phyloP scores from a whole-genome alignment of 35 echinoderm and acorn worm species.

The Stichopus chloronotus region DNA sequence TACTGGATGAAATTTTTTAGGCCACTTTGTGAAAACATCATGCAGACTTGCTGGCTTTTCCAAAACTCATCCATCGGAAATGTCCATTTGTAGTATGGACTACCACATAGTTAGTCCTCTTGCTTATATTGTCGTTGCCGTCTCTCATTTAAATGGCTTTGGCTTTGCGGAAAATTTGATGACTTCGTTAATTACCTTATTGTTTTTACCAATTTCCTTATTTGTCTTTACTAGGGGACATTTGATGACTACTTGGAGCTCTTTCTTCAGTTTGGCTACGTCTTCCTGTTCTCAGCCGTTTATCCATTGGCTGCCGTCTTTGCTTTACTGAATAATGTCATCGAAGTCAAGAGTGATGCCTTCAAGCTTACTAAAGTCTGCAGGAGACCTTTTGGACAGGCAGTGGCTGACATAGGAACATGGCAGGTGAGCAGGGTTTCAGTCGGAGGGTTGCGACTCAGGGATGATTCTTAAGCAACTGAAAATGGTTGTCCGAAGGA shows the following conservation, averaged over 20 bases:
- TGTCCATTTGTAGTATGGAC: no score
- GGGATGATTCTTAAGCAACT: no score
- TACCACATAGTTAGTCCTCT: no score
- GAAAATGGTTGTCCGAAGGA: no score
- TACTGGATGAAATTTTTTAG: no score
- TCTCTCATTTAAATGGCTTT: no score
- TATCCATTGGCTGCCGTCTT: constrained; percentile 91
- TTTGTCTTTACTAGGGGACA: constrained; percentile 76
- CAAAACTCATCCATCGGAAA: no score
- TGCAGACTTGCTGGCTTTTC: no score
- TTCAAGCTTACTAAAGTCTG: constrained; percentile 94
- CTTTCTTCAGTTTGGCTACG: constrained; percentile 98
- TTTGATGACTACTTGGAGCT: constrained; percentile 99
- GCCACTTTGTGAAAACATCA: no score
- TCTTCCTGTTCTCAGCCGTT: constrained; percentile 95
- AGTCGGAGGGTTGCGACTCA: not conserved
- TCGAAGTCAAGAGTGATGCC: constrained; percentile 92
- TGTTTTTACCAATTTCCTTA: not conserved
- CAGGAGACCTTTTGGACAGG: constrained; percentile 89
- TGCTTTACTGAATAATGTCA: constrained; percentile 92
- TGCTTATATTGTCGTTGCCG: no score
- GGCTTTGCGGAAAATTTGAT: no score
- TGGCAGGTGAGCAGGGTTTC: constrained; percentile 75
- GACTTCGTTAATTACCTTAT: no score
- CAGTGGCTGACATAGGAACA: constrained; percentile 83